These are phyloP conservation scores for Caenorhabditis briggsae DNA, from an alignment of 1,140 invertebrate genomes.

Conservation along the genomic window DNA sequence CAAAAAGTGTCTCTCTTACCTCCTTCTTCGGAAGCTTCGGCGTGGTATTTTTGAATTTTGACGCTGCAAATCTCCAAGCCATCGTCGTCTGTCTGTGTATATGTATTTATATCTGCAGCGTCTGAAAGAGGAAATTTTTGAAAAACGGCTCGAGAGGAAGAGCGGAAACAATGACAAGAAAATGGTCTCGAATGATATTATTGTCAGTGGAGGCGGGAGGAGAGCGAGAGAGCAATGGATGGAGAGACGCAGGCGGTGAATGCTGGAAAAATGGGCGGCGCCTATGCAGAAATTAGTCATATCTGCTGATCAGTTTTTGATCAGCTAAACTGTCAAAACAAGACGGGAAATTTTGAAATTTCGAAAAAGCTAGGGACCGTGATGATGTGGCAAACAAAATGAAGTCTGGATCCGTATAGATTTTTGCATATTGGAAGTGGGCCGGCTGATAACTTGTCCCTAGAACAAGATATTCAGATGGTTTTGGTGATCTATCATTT, in stretches of 20 bases:
- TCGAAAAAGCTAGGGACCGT: too few species aligned
- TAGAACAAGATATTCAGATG: too few species aligned
- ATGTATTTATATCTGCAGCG: too few species aligned
- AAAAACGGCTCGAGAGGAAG: not conserved
- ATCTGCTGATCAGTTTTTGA: too few species aligned
- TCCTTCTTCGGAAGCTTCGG: constrained; percentile 79
- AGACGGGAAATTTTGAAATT: too few species aligned
- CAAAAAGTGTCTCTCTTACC: constrained; percentile 68
- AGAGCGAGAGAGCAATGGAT: constrained; percentile 1
- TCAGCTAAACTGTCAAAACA: too few species aligned
- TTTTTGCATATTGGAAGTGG: too few species aligned
- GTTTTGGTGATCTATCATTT: too few species aligned
- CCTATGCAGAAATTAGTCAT: not conserved
- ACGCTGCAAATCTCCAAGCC: constrained; percentile 79
- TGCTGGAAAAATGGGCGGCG: not conserved
- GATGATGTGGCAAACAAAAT: too few species aligned
- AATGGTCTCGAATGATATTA: not conserved
- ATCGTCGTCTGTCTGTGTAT: constrained; percentile 49
- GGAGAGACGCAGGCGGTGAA: not conserved
- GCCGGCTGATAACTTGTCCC: too few species aligned
- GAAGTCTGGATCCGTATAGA: too few species aligned
- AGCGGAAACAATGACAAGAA: not conserved
- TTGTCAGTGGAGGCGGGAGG: not conserved
- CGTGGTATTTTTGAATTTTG: constrained; percentile 79
- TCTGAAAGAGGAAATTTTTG: not conserved